A percentile compares a stretch with the other conserved stretches of the same genome.
Evolutionary conservation across 1,140 invertebrate genomes (phyloP).

Genomic region (Carposina sasakii): DNA sequence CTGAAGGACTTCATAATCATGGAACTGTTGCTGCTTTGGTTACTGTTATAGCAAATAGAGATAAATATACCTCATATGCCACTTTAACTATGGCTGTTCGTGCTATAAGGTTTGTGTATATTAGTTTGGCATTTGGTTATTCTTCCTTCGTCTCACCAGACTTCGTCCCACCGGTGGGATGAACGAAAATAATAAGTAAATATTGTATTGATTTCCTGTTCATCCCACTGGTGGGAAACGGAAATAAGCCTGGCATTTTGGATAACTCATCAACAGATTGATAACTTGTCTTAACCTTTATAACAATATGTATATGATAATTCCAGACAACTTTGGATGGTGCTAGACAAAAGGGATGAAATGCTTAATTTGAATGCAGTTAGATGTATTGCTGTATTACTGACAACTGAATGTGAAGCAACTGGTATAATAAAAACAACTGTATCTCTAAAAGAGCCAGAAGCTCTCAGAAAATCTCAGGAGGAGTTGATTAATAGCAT

Average conservation of each 20-base stretch:
- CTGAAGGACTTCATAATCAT: slow-evolving; percentile 58
- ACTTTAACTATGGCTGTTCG: slow-evolving; percentile 68
- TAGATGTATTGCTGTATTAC: slow-evolving; percentile 48
- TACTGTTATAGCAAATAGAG: slow-evolving; percentile 55
- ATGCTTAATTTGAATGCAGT: slow-evolving; percentile 59
- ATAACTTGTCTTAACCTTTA: no score
- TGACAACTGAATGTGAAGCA: slow-evolving; percentile 60
- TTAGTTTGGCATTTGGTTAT: no score
- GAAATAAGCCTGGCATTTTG: no score
- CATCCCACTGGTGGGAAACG: no score
- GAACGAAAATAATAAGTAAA: no score
- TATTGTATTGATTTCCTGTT: no score
- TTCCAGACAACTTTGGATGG: slow-evolving; percentile 66
- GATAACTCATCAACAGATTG: no score
- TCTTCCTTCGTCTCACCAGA: no score
- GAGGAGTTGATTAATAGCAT: slow-evolving; percentile 62
- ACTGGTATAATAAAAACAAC: slow-evolving; percentile 54
- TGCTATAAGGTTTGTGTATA: slow-evolving; percentile 60
- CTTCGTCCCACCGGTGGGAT: no score
- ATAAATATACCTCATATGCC: slow-evolving; percentile 61
- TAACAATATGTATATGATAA: slow-evolving; percentile 4
- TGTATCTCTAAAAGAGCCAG: slow-evolving; percentile 34
- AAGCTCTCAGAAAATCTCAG: slow-evolving; percentile 49
- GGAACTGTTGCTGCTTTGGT: slow-evolving; percentile 58
- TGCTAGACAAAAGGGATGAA: slow-evolving; percentile 60